A percentile compares a stretch with the other conserved stretches of the same genome.
These are phyloP conservation scores for Nannoperca australis DNA, from an alignment of 2,797 vertebrate species.

Conservation along the genomic window DNA sequence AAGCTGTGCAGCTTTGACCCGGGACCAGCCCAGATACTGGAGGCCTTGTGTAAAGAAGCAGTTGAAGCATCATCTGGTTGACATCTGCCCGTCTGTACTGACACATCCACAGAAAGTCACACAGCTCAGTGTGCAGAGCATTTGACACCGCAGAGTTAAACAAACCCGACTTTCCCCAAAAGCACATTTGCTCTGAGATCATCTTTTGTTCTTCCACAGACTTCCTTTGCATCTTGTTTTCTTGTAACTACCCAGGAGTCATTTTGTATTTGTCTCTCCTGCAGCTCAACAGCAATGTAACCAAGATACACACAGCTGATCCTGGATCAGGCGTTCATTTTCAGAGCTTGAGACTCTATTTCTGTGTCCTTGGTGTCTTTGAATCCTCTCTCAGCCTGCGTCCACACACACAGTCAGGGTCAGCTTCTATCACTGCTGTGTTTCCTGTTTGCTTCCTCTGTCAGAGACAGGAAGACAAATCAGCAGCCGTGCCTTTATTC, in stretches of 20 bases:
- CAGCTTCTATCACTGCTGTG: constrained; percentile 38
- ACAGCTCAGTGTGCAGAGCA: constrained; percentile 41
- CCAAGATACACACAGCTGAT: constrained; percentile 9
- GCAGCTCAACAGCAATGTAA: constrained; percentile 9
- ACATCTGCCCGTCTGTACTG: constrained; percentile 40
- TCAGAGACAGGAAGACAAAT: constrained; percentile 54
- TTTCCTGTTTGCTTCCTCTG: constrained; percentile 71
- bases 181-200: constrained; percentile 44
- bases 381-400: not conserved
- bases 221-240: constrained; percentile 16
- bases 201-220: constrained; percentile 1
- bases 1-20: not conserved
- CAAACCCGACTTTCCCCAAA: constrained; percentile 30
- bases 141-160: constrained; percentile 44
- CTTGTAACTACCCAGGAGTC: not conserved
- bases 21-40: constrained; percentile 17
- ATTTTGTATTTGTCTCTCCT: not conserved
- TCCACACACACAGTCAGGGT: constrained; percentile 46
- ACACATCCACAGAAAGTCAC: constrained; percentile 39
- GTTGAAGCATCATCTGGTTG: constrained; percentile 51
- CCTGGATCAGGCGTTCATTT: not conserved
- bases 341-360: not conserved
- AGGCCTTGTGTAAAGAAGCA: constrained; percentile 19
- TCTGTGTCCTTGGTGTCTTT: constrained; percentile 7
- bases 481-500: constrained; percentile 19